A percentile compares a stretch with the other conserved stretches of the same genome.
Evolutionary conservation across 1,140 invertebrate genomes (phyloP).

Genomic region (Procambarus clarkii): DNA sequence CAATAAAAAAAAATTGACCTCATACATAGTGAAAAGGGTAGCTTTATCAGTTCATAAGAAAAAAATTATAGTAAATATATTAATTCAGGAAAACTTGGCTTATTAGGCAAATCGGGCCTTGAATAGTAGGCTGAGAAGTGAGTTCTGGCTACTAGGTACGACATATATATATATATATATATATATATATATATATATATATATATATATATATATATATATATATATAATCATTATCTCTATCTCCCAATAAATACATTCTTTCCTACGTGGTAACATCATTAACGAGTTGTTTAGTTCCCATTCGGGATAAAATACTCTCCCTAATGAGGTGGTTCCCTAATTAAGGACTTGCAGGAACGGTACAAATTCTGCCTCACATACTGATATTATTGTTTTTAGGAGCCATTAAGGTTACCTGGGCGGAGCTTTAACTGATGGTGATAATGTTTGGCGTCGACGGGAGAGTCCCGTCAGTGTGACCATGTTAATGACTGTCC

Average conservation of each 20-base stretch:
- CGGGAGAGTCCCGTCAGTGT: background rate
- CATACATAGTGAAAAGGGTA: too few species aligned
- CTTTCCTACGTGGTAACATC: background rate
- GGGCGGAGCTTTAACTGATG: background rate
- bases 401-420: background rate
- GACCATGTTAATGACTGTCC: background rate
- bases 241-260: background rate
- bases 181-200: background rate
- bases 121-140: too few species aligned
- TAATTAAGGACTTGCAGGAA: background rate
- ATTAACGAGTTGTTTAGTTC: background rate
- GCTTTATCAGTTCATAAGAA: too few species aligned
- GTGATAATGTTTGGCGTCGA: background rate
- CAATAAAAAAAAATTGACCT: too few species aligned
- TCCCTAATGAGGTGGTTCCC: slow-evolving; percentile 3
- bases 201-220: background rate
- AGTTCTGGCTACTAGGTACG: too few species aligned
- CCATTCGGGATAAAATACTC: background rate
- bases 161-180: background rate
- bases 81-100: too few species aligned
- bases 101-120: too few species aligned
- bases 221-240: background rate
- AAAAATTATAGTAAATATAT: too few species aligned
- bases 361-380: background rate
- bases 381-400: slow-evolving; percentile 16